phyloP scores from a whole-genome alignment of 2,113 vertebrate species.

The Calypte anna region DNA sequence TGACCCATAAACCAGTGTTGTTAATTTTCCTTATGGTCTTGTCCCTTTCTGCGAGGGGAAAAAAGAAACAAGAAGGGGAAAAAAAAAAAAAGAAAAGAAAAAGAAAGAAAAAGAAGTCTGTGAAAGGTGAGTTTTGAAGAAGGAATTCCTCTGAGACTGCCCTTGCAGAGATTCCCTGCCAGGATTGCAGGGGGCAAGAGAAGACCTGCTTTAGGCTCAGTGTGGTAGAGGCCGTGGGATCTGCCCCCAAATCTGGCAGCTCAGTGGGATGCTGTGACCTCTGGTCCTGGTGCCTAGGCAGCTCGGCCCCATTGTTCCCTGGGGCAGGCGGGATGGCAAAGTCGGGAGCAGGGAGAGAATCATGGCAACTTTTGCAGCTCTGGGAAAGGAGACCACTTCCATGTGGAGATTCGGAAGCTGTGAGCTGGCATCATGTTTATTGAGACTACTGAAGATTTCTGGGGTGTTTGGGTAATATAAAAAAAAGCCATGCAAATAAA shows the following conservation, averaged over 20 bases:
- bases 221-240: slow-evolving; percentile 50
- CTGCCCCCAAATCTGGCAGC: slow-evolving; percentile 49
- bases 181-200: slow-evolving; percentile 49
- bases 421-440: background rate
- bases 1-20: background rate
- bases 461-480: background rate
- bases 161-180: slow-evolving; percentile 1
- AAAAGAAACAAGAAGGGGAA: background rate
- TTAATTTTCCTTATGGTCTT: slow-evolving; percentile 26
- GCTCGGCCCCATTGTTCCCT: slow-evolving; percentile 16
- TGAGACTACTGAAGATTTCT: background rate
- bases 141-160: slow-evolving; percentile 28
- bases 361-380: background rate
- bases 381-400: background rate
- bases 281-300: slow-evolving; percentile 24
- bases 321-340: background rate
- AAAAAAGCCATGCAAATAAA: background rate
- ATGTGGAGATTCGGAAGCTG: background rate
- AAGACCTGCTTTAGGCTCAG: slow-evolving; percentile 46
- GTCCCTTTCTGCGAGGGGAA: background rate
- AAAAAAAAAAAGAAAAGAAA: background rate
- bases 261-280: slow-evolving; percentile 40
- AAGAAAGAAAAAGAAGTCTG: background rate
- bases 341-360: background rate
- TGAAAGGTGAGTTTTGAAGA: slow-evolving; percentile 41